A percentile compares a stretch with the other conserved stretches of the same genome.
Evolutionary conservation across 2,797 vertebrate species (phyloP).

Genomic region (Dipus sagitta): DNA sequence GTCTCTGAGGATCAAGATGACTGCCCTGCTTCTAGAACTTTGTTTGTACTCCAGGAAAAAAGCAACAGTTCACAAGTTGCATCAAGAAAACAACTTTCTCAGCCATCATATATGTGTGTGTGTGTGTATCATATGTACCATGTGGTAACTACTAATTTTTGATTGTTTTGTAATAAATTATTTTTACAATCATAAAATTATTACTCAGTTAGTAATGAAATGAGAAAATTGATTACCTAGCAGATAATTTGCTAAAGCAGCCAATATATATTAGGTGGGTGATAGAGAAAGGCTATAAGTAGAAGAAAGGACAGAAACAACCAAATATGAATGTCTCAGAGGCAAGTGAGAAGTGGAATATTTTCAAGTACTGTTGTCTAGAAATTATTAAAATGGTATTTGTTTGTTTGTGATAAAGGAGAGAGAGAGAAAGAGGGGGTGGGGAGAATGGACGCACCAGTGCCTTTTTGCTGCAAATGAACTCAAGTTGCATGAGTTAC

Average conservation of each 20-base stretch:
- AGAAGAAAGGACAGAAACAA: not conserved
- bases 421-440: not conserved
- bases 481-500: too few relatives aligned
- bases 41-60: not conserved
- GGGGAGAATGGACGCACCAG: too few relatives aligned
- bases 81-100: not conserved
- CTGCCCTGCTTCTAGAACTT: not conserved
- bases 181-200: not conserved
- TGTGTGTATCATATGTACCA: not conserved
- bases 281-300: not conserved
- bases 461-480: too few relatives aligned
- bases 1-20: not conserved
- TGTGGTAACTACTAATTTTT: not conserved
- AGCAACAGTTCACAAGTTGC: not conserved
- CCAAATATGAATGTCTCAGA: fast-evolving
- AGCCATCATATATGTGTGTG: not conserved
- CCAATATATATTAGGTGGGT: too few relatives aligned
- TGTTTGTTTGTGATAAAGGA: not conserved
- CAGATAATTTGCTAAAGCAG: not conserved
- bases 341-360: not conserved
- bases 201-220: not conserved
- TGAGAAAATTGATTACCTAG: not conserved
- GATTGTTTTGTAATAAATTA: not conserved
- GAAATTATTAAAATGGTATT: too few relatives aligned
- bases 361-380: not conserved